phyloP scores from a whole-genome alignment of 1,140 invertebrate species.

The Elysia chlorotica region DNA sequence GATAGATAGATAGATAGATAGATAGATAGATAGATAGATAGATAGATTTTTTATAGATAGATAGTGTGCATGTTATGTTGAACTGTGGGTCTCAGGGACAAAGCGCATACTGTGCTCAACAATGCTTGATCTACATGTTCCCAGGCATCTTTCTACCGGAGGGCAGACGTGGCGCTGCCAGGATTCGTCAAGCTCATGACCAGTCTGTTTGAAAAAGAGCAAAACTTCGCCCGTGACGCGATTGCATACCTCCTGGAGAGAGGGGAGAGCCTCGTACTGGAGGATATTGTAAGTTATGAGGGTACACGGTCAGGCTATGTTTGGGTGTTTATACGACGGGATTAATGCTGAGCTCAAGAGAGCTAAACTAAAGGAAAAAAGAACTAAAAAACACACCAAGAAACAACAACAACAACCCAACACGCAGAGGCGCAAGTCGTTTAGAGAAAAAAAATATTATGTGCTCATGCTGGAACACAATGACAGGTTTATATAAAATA shows the following conservation, averaged over 20 bases:
- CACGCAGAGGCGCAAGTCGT: too few species aligned
- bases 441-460: too few species aligned
- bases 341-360: too few species aligned
- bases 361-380: too few species aligned
- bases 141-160: conserved; percentile 79
- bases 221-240: conserved; percentile 84
- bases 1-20: too few species aligned
- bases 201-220: conserved; percentile 80
- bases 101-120: too few species aligned
- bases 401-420: too few species aligned
- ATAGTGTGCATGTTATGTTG: background rate
- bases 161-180: conserved; percentile 77
- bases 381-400: too few species aligned
- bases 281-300: conserved; percentile 27
- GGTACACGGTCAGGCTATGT: too few species aligned
- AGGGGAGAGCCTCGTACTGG: conserved; percentile 66
- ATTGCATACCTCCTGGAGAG: conserved; percentile 88
- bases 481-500: too few species aligned
- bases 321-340: too few species aligned
- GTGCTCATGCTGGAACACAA: too few species aligned
- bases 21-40: background rate
- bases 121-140: conserved; percentile 26
- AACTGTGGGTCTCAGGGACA: background rate
- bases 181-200: conserved; percentile 89
- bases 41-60: background rate